Base-by-base conservation (phyloP, 2,888 invertebrate genomes). In the Furcula furcula region DNA sequence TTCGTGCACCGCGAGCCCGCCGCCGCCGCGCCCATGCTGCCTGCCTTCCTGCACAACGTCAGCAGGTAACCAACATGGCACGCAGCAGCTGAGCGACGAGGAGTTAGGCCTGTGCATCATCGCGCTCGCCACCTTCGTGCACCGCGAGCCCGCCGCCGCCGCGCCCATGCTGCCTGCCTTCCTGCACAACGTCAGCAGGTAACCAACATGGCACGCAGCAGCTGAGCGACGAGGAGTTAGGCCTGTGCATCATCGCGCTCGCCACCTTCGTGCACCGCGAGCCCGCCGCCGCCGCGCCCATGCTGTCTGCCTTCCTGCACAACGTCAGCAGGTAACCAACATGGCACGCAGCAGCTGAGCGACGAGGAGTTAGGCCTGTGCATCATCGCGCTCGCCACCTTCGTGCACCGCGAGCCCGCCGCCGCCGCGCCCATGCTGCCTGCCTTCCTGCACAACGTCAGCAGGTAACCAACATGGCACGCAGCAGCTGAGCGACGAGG, bases 241-340 rank as follows among this genome's bases (percentile, higher is more conserved):
- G 97, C 0, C 91, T 99, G 34, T 95, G 98, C 63, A 95, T 99
- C 56, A 96, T 98, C 29, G 95, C 95, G 45, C 86, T 99, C 46
- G 96, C 97, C 15, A 98, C 99, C 0, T 98, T 98, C 77, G 96
- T 99, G 46, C 98, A 99, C 70, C 91, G 98, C 12, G 98, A 99
- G 77, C 98, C 99, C 0, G 93, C 95, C 1, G 90, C 96, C 52
- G 98, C 99, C n/a, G 98, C 99, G 1, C 95, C 97, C 0, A 90
- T 98, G 64, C 82, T 99, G 43, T 97, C 98, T 0, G 95, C 98
- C 58, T 95, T 98, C 53, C 89, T 99, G 14, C 94, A 94, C 44
- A 93, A 94, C 43, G 96, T 98, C 12, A 94, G 97, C 36, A 95
- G 95, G 97, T 97, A 65, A 16, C n/a, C 14, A n/a, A n/a, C n/a